Base-by-base conservation (phyloP, 2,888 invertebrate species). In the Phragmatobia fuliginosa region DNA sequence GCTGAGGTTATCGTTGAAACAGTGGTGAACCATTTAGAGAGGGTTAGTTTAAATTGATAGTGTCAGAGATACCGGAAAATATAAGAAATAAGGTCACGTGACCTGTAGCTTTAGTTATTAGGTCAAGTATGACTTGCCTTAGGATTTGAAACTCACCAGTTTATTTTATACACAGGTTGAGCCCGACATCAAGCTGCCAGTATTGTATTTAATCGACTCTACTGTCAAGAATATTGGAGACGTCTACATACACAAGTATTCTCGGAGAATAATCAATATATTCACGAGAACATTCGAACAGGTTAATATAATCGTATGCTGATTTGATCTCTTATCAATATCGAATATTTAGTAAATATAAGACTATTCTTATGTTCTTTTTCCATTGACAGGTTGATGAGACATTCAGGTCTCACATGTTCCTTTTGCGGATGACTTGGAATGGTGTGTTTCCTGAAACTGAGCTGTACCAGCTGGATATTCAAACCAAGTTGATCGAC, bases 181-280 rank as follows among this genome's bases (percentile, higher is more conserved):
- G 85, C 96, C 97, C 79, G 97, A 98, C 88, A 96, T 97, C 95
- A 99, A 99, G 96, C 97, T 99, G 93, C 99, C 99, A 56, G 97
- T 98, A 84, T 97, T 99, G 90, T 99, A 99, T 96, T 97, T 99
- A 95, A 98, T 99, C 91, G 99, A 99, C 96, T 99, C 99, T 81
- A 99, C 99, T 88, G 97, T 99, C 94, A 99, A 99, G 97, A 99
- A 99, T 96, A 97, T 99, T 82, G 98, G 97, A 82, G 96, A 97
- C 85, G 97, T 97, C 66, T 99, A 99, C 95, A 97, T 97, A 67
- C 96, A 96, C 87, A 97, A 99, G 88, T 99, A 99, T 95, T 97
- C 98, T 70, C 97, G 98, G 94, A 98, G 98, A 95, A 98, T 99
- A 90, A 99, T 99, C 82, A 96, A 97, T 88, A 98, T 98, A 89